These are phyloP conservation scores for Thymelicus sylvestris DNA, from an alignment of 2,888 invertebrate genomes.

Conservation along the genomic window DNA sequence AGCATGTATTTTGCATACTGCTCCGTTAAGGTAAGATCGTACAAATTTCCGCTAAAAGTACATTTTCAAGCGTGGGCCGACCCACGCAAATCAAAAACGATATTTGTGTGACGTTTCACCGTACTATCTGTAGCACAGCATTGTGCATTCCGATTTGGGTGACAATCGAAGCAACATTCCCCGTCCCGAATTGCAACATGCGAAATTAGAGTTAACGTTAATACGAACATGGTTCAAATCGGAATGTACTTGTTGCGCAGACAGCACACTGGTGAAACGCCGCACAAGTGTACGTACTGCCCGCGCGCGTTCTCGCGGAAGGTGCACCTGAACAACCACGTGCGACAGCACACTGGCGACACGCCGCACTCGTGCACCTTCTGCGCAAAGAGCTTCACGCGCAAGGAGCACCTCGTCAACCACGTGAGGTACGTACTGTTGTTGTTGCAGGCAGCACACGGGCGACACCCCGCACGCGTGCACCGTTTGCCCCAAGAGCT, in stretches of 20 bases:
- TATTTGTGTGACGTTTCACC: conserved; percentile 76
- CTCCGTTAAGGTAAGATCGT: conserved; percentile 13
- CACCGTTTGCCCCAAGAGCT: conserved; percentile 53
- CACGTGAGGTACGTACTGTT: conserved; percentile 74
- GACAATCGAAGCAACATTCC: conserved; percentile 37
- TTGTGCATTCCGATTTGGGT: conserved; percentile 81
- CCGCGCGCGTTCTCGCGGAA: conserved; percentile 88
- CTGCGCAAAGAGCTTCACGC: conserved; percentile 88
- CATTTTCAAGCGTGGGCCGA: conserved; percentile 4
- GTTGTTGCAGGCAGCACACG: conserved; percentile 74
- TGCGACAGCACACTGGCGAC: conserved; percentile 89
- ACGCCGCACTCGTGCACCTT: conserved; percentile 89
- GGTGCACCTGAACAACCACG: conserved; percentile 94
- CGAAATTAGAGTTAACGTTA: background rate
- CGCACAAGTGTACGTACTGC: conserved; percentile 89
- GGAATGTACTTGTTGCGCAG: conserved; percentile 81
- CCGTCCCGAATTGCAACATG: conserved; percentile 7
- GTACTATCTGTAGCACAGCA: conserved; percentile 71
- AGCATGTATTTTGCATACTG: conserved; percentile 47
- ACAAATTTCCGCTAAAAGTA: conserved; percentile 2
- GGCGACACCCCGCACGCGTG: conserved; percentile 77
- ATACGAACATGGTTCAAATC: conserved; percentile 55
- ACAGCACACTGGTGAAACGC: conserved; percentile 93
- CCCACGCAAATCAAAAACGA: conserved; percentile 49
- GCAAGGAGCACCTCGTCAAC: conserved; percentile 89